Conservation (phyloP, 2,113 vertebrate species). For the Hystrix cristata region DNA sequence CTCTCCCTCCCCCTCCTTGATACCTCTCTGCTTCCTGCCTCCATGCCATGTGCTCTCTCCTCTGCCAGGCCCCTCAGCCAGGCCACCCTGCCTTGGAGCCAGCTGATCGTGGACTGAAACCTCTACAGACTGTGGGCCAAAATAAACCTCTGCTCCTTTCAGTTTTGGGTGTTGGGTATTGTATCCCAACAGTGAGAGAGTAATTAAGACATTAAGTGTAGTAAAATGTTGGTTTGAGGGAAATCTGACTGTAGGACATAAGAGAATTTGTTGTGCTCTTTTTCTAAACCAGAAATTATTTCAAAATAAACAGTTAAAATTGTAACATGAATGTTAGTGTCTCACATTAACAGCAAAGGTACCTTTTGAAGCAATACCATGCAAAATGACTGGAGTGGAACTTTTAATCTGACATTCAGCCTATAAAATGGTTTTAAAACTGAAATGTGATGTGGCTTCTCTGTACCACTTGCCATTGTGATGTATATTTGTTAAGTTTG, state of each 20-base stretch:
- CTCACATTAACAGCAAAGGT: constrained; percentile 1
- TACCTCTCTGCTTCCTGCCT: not conserved
- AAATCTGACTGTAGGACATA: not conserved
- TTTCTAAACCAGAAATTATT: constrained; percentile 39
- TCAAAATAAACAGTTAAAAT: not conserved
- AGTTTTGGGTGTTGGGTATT: not conserved
- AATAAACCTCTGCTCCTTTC: not conserved
- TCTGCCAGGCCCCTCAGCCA: not conserved
- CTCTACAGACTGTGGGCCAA: not conserved
- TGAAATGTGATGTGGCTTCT: not conserved
- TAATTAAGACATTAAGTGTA: not conserved
- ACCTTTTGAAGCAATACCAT: not conserved
- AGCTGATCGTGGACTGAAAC: not conserved
- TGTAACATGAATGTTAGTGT: not conserved
- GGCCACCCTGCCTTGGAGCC: not conserved
- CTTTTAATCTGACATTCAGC: not conserved
- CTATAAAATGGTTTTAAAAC: not conserved
- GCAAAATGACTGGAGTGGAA: not conserved
- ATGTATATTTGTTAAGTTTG: not conserved
- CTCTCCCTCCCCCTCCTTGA: not conserved
- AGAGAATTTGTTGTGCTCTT: not conserved
- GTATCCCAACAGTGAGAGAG: not conserved
- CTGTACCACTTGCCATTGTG: not conserved
- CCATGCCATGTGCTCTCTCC: not conserved
- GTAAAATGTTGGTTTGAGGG: not conserved